Evolutionary conservation across 2,888 invertebrate genomes (phyloP), one percentile per base, ranked within the genome.

Genomic region (Sinodicranocentrus sp.): DNA sequence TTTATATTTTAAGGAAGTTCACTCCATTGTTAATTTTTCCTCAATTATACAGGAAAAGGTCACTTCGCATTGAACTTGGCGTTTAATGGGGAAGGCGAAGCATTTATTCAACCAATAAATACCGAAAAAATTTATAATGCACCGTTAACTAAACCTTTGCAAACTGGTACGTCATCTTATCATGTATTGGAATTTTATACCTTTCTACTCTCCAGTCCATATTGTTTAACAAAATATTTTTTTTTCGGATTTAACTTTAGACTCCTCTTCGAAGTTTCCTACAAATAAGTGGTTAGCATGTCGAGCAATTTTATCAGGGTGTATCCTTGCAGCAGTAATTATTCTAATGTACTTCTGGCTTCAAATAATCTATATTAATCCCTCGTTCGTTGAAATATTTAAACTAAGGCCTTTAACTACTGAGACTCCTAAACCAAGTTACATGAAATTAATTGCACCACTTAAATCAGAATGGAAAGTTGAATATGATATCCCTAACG

Each of bases 381-480:
- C 78, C 6, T 33, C 48, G 44, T 15, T 78, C 6, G 13, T 59
- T 13, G 78, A 78, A 33, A 17, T 70, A 19, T 78, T 61, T 25
- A 33, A 61, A 23, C 25, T 68, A 25, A 57, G 13, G n/a, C 43
- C 67, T 52, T 8, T 39, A 15, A 17, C 59, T 33, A 33, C 68
- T 13, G 0, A 6, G 8, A 23, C 33, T 6, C 52, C 65, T 13
- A 76, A 19, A 75, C 26, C 33, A 44, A 43, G 21, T 17, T 15
- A 28, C 2, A 23, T 65, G 15, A n/a, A 65, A 48, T 28, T 33
- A 63, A 39, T 33, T 52, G 25, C 8, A 15, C 23, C 26, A 5
- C 48, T 54, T 2, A 70, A 68, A 21, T 78, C 83, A 10, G 28
- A 25, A 2, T 84, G 84, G 84, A 77, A 5, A 15, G 78, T 78